These are phyloP conservation scores for Melopsittacus undulatus DNA, from an alignment of 2,797 vertebrate genomes.

Conservation along the genomic window DNA sequence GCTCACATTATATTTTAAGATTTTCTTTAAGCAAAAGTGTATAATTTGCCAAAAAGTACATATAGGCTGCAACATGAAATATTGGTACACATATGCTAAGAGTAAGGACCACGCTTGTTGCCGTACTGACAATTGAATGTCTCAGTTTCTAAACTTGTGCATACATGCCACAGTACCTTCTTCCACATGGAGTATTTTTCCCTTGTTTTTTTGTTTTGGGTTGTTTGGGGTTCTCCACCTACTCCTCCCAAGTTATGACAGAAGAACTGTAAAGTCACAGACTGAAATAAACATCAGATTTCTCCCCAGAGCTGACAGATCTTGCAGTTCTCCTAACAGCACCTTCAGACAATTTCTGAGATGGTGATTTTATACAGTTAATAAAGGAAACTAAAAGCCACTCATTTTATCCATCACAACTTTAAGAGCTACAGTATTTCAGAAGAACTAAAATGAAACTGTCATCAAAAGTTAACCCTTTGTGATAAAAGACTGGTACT, in stretches of 20 bases:
- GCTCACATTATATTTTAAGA: background rate
- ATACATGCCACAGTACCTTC: background rate
- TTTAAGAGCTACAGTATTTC: background rate
- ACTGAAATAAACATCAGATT: background rate
- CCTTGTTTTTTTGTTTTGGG: background rate
- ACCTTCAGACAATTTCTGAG: background rate
- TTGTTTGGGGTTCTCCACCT: background rate
- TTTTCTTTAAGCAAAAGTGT: background rate
- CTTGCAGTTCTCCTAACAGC: background rate
- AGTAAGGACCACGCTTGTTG: background rate
- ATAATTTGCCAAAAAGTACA: background rate
- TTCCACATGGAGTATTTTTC: background rate
- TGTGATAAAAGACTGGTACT: background rate
- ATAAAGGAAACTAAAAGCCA: background rate
- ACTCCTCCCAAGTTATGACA: background rate
- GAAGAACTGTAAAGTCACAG: background rate
- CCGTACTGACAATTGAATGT: background rate
- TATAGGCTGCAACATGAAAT: background rate
- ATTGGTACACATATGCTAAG: rapidly evolving
- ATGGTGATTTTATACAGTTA: background rate
- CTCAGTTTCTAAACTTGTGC: background rate
- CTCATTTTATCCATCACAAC: background rate
- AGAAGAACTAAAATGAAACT: background rate
- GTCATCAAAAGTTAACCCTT: background rate
- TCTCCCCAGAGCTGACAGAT: background rate